A percentile compares a stretch with the other conserved stretches of the same genome.
phyloP scores from a whole-genome alignment of 2,113 vertebrate genomes.

The Pithys albifrons region DNA sequence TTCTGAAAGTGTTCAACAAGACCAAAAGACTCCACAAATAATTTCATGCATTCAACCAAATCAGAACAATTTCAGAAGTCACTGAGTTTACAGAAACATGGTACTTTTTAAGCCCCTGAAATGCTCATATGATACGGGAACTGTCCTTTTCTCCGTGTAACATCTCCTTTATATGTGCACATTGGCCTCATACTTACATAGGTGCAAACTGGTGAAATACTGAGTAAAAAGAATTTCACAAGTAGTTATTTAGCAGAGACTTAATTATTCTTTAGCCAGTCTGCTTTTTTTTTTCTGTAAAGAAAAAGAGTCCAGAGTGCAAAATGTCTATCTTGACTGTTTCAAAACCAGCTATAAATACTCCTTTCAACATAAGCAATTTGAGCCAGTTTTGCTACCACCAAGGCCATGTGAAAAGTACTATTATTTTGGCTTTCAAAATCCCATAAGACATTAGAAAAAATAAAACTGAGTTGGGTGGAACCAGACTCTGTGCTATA shows the following conservation, averaged over 20 bases:
- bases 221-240: neutral
- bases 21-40: neutral
- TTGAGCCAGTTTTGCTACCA: neutral
- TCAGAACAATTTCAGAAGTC: neutral
- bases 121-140: neutral
- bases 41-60: neutral
- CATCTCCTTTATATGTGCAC: neutral
- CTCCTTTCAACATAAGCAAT: neutral
- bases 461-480: neutral
- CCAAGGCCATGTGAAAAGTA: neutral
- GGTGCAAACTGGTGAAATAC: neutral
- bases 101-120: neutral
- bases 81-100: neutral
- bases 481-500: neutral
- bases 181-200: neutral
- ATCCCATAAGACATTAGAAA: neutral
- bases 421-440: neutral
- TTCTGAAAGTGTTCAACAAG: neutral
- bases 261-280: neutral
- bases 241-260: neutral
- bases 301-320: neutral
- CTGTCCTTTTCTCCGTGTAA: neutral
- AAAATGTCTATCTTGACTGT: neutral
- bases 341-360: neutral
- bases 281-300: neutral